Evolutionary conservation across 2,888 invertebrate genomes (phyloP), one percentile per base, ranked within the genome.

Genomic region (Eupelmus urozonus): DNA sequence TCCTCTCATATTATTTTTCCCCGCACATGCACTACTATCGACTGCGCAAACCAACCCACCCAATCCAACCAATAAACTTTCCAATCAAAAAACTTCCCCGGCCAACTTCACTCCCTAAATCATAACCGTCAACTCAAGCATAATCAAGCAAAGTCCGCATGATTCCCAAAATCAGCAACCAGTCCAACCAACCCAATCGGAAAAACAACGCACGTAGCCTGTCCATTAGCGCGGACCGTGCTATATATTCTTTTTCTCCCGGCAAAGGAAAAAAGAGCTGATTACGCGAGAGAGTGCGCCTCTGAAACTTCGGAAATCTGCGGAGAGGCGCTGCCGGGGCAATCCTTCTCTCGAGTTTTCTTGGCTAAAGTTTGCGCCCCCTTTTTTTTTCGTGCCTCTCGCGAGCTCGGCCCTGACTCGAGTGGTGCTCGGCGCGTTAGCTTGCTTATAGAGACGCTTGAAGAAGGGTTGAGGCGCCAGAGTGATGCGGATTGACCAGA

Each of bases 361-460:
- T 42, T 49, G 18, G 13, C 49, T 42, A 60, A 71, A 71, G 57
- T 71, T 59, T 20, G 34, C n/a, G n/a, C n/a, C 42, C 57, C 27
- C 16, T 55, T 55, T 55, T 53, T 53, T 42, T 69, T 66, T 25
- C 13, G 40, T 2, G n/a, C n/a, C n/a, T n/a, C n/a, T n/a, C 59
- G n/a, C 40, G 9, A 5, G 27, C 29, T 34, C 34, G 3, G 3
- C 9, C 34, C 34, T 45, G 11, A 11, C 34, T 71, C 60, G 70
- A 71, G 70, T 49, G 60, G 23, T 34, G 60, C 70, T 71, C 49
- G 49, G 60, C 49, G 23, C 70, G 49, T 71, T 51, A 69, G 69
- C 55, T 69, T 55, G 69, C 42, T 69, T 69, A 69, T 55, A 42
- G 69, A 18, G 42, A 57, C 16, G n/a, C 27, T 60, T 51, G 29